phyloP scores from a whole-genome alignment of 2,113 vertebrate genomes.

The Xiphophorus hellerii region DNA sequence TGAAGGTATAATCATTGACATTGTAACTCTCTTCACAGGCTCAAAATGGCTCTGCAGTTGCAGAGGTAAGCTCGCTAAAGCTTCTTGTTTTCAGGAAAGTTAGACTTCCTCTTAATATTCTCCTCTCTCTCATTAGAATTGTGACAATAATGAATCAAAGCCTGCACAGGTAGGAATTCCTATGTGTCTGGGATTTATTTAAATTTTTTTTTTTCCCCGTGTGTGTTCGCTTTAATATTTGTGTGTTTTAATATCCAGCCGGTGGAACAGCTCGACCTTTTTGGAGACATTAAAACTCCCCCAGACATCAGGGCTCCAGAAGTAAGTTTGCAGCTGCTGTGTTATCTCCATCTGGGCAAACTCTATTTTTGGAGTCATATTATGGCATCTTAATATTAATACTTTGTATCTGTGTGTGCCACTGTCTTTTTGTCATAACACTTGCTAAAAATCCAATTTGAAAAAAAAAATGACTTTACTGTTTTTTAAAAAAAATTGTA shows the following conservation, averaged over 20 bases:
- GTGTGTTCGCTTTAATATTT: not conserved
- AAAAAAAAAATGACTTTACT: too few species aligned
- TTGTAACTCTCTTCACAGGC: conserved; percentile 64
- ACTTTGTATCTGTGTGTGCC: too few species aligned
- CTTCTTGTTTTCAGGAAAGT: not conserved
- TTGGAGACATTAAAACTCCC: conserved; percentile 97
- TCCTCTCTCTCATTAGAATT: conserved; percentile 81
- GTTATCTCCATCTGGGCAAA: not conserved
- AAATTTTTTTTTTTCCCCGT: not conserved
- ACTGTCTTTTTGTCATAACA: not conserved
- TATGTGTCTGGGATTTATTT: too few species aligned
- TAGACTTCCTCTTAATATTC: not conserved
- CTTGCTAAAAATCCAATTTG: not conserved
- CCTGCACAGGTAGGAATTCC: conserved; percentile 76
- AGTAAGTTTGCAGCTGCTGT: conserved; percentile 81
- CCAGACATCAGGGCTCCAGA: conserved; percentile 88
- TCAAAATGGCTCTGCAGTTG: conserved; percentile 62
- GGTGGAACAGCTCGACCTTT: conserved; percentile 90
- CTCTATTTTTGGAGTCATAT: not conserved
- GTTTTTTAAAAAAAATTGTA: too few species aligned
- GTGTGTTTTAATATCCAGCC: conserved; percentile 72
- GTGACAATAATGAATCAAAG: conserved; percentile 72
- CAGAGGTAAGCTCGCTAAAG: conserved; percentile 68
- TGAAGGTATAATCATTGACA: conserved; percentile 40
- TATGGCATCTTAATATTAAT: not conserved